Evolutionary conservation across 2,888 invertebrate species (phyloP).

Genomic region (Seira musarum): DNA sequence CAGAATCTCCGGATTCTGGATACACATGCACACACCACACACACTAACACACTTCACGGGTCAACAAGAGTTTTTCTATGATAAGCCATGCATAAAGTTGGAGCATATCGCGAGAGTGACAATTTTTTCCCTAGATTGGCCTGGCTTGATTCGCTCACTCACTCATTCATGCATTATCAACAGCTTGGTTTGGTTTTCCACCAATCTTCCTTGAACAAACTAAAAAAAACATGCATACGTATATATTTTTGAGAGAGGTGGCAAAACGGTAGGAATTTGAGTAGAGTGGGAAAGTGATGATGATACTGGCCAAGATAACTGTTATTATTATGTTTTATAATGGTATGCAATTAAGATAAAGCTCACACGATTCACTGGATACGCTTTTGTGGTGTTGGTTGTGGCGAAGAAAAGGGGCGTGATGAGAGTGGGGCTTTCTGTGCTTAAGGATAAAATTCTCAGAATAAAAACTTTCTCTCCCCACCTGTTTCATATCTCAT

Average conservation of each 20-base stretch:
- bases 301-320: too few relatives aligned
- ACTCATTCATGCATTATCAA: not conserved
- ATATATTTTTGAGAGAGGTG: too few relatives aligned
- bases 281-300: too few relatives aligned
- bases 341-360: not conserved
- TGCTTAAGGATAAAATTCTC: not conserved
- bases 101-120: too few relatives aligned
- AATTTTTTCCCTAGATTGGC: too few relatives aligned
- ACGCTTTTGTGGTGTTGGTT: slow-evolving; percentile 5
- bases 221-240: not conserved
- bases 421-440: not conserved
- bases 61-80: too few relatives aligned
- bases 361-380: not conserved
- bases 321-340: not conserved
- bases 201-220: too few relatives aligned
- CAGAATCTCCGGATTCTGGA: too few relatives aligned
- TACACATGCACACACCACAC: not conserved
- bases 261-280: too few relatives aligned
- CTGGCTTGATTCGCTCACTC: too few relatives aligned
- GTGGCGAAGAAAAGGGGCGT: not conserved
- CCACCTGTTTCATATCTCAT: not conserved
- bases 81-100: too few relatives aligned
- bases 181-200: too few relatives aligned
- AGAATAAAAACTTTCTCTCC: not conserved
- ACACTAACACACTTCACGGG: not conserved